phyloP scores from a whole-genome alignment of 1,140 invertebrate genomes.

The Drosophila repleta region DNA sequence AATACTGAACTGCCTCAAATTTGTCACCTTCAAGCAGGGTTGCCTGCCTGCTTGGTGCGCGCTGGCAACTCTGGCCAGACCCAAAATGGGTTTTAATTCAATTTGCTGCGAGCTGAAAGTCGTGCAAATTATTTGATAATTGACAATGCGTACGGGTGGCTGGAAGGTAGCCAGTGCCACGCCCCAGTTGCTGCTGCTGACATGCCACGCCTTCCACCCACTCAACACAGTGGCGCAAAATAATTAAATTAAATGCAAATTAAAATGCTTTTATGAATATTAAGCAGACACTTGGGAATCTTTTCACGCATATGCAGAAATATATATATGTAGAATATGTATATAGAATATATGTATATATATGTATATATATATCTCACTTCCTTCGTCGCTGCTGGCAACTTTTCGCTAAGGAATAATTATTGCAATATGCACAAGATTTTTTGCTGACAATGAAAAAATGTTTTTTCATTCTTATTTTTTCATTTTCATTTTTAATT shows the following conservation, averaged over 20 bases:
- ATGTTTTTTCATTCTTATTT: neutral
- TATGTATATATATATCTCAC: neutral
- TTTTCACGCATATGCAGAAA: neutral
- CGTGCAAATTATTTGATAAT: slow-evolving; percentile 44
- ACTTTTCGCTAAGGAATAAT: slow-evolving; percentile 16
- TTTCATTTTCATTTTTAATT: neutral
- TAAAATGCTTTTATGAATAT: slow-evolving; percentile 77
- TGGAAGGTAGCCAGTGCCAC: neutral
- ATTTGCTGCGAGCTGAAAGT: slow-evolving; percentile 23
- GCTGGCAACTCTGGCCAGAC: neutral
- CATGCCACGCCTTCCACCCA: neutral
- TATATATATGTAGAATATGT: neutral
- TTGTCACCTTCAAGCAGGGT: neutral
- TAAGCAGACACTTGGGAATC: slow-evolving; percentile 50
- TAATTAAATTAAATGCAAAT: slow-evolving; percentile 74
- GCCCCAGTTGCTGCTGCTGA: neutral
- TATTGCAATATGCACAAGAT: slow-evolving; percentile 29
- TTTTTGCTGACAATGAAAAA: slow-evolving; percentile 17
- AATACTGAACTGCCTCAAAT: neutral
- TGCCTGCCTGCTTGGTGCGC: neutral
- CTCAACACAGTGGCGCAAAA: slow-evolving; percentile 15
- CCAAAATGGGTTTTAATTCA: slow-evolving; percentile 32
- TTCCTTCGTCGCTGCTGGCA: neutral
- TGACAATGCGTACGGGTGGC: slow-evolving; percentile 22
- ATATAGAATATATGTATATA: slow-evolving; percentile 7